These are phyloP conservation scores for Typhlichthys subterraneus DNA, from an alignment of 2,797 vertebrate genomes.

Conservation along the genomic window DNA sequence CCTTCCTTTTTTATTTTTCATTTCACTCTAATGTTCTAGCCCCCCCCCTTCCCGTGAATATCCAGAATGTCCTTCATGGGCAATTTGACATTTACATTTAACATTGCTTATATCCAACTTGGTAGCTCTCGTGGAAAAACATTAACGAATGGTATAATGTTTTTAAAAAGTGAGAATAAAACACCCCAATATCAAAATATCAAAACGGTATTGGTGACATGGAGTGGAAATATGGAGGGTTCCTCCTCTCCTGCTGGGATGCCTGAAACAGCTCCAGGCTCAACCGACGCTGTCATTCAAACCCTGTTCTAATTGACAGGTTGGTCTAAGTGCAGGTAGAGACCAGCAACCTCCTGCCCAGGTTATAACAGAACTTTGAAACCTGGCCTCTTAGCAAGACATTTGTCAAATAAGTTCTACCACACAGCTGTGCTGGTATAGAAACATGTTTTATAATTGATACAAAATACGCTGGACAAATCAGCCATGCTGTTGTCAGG, in stretches of 20 bases:
- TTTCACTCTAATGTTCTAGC: conserved; percentile 3
- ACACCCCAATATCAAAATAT: conserved; percentile 46
- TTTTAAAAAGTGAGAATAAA: conserved; percentile 20
- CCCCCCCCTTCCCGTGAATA: conserved; percentile 13
- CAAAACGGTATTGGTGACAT: conserved; percentile 32
- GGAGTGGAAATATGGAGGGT: conserved; percentile 24
- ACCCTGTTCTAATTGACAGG: conserved; percentile 23
- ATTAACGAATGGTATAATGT: conserved; percentile 16
- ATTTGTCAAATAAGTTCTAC: not conserved
- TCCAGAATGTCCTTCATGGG: conserved; percentile 58
- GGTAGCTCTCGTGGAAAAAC: conserved; percentile 42
- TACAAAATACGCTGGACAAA: no score
- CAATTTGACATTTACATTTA: conserved; percentile 48
- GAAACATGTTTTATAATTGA: no score
- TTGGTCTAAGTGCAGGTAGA: conserved; percentile 19
- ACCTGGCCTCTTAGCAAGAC: not conserved
- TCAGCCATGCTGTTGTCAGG: no score
- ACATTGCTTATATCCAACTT: conserved; percentile 50
- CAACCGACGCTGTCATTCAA: conserved; percentile 34
- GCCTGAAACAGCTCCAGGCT: conserved; percentile 20
- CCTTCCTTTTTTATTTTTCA: not conserved
- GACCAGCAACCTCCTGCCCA: not conserved
- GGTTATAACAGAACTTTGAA: conserved; percentile 9
- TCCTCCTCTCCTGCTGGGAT: conserved; percentile 8
- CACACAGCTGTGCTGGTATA: no score